phyloP scores from a whole-genome alignment of 1,140 invertebrate genomes.

The Maconellicoccus hirsutus region DNA sequence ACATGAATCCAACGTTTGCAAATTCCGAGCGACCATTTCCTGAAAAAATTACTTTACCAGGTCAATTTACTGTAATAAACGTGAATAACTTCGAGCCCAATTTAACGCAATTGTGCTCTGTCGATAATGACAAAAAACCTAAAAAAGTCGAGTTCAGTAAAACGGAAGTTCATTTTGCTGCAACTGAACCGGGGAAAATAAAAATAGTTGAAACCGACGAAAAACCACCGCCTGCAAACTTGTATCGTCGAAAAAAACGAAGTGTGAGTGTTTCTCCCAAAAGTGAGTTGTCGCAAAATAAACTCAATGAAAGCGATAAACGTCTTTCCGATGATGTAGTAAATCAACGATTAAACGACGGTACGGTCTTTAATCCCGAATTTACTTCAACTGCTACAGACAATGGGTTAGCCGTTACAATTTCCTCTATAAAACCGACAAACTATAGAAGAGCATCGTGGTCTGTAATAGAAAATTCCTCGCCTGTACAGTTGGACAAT shows the following conservation, averaged over 20 bases:
- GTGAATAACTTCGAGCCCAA: neutral
- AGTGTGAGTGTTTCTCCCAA: conserved; percentile 21
- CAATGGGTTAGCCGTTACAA: conserved; percentile 29
- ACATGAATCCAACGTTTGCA: conserved; percentile 31
- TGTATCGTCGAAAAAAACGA: conserved; percentile 46
- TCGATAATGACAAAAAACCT: neutral
- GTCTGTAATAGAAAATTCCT: conserved; percentile 37
- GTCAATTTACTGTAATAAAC: neutral
- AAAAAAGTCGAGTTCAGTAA: conserved; percentile 76
- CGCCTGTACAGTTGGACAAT: neutral
- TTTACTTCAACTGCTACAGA: conserved; percentile 28
- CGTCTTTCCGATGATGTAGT: neutral
- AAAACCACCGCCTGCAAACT: conserved; percentile 66
- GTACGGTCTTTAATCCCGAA: neutral
- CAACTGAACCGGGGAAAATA: conserved; percentile 60
- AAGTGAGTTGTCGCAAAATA: conserved; percentile 6
- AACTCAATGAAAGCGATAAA: conserved; percentile 5
- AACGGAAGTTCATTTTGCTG: conserved; percentile 72
- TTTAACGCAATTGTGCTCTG: neutral
- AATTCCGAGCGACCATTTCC: neutral
- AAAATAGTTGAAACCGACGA: conserved; percentile 77
- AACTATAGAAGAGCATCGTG: conserved; percentile 34
- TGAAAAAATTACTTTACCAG: neutral
- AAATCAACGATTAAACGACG: neutral
- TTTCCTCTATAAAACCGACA: conserved; percentile 28